Percentiles rank a stretch among this genome's conserved stretches.
These are phyloP conservation scores for Micronycteris hirsuta DNA, from an alignment of 2,113 vertebrate species.

Conservation along the genomic window DNA sequence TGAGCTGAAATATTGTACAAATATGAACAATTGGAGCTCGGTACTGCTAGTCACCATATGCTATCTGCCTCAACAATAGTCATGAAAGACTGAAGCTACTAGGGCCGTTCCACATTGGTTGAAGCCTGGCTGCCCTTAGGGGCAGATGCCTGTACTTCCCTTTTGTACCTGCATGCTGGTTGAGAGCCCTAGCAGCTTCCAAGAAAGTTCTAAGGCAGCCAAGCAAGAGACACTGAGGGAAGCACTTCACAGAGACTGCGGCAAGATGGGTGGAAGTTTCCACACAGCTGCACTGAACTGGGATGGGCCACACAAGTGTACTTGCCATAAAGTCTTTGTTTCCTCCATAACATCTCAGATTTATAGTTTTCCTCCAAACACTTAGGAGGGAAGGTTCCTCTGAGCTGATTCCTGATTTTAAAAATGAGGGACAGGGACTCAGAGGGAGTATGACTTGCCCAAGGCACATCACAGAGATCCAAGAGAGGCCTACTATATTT, in stretches of 20 bases:
- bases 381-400: neutral
- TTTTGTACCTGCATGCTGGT: neutral
- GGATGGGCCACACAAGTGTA: neutral
- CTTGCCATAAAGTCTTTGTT: neutral
- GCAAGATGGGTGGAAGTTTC: neutral
- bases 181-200: neutral
- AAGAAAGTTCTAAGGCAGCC: neutral
- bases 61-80: too few relatives aligned
- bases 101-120: neutral
- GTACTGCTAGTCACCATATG: neutral
- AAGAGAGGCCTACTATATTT: neutral
- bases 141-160: neutral
- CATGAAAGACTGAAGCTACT: neutral
- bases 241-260: neutral
- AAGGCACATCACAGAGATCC: neutral
- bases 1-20: neutral
- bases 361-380: neutral
- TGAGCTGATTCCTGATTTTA: neutral
- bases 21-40: neutral
- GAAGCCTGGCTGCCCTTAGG: neutral
- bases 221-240: neutral
- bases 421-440: neutral
- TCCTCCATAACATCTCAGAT: neutral
- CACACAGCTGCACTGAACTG: neutral
- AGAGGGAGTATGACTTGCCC: neutral